Percentiles rank a stretch among this genome's conserved stretches.
phyloP scores from a whole-genome alignment of 2,888 invertebrate species.

The Pammene fasciana region DNA sequence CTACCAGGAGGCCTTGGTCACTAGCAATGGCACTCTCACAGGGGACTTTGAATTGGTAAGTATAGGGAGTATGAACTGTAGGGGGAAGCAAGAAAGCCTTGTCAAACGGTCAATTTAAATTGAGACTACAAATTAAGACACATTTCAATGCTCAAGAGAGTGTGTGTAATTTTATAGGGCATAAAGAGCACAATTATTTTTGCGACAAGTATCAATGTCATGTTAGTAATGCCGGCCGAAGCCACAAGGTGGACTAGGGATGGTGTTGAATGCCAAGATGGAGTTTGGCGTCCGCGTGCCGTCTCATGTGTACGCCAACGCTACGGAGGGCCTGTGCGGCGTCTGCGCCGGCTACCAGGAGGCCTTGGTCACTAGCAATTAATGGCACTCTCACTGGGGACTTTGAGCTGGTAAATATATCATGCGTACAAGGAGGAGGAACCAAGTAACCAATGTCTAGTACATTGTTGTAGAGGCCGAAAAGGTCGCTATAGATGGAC shows the following conservation, averaged over 20 bases:
- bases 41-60: slow-evolving; percentile 84
- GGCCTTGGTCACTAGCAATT: slow-evolving; percentile 79
- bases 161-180: too few relatives aligned
- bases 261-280: slow-evolving; percentile 69
- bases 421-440: too few relatives aligned
- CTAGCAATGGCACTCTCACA: slow-evolving; percentile 78
- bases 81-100: too few relatives aligned
- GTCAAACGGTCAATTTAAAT: too few relatives aligned
- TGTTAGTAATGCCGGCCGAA: too few relatives aligned
- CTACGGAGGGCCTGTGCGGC: slow-evolving; percentile 92
- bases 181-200: too few relatives aligned
- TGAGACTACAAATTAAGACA: too few relatives aligned
- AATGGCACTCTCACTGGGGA: slow-evolving; percentile 81
- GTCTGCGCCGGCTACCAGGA: slow-evolving; percentile 85
- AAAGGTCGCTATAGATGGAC: too few relatives aligned
- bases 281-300: slow-evolving; percentile 85
- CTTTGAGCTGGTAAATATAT: slow-evolving; percentile 84
- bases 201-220: too few relatives aligned
- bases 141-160: too few relatives aligned
- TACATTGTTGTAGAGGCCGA: too few relatives aligned
- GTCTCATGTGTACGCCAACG: slow-evolving; percentile 87
- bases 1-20: slow-evolving; percentile 79
- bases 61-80: background rate
- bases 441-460: too few relatives aligned
- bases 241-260: slow-evolving; percentile 19